These are phyloP conservation scores for Koerneria pararmatus DNA, from an alignment of 2,888 invertebrate species.

Conservation along the genomic window DNA sequence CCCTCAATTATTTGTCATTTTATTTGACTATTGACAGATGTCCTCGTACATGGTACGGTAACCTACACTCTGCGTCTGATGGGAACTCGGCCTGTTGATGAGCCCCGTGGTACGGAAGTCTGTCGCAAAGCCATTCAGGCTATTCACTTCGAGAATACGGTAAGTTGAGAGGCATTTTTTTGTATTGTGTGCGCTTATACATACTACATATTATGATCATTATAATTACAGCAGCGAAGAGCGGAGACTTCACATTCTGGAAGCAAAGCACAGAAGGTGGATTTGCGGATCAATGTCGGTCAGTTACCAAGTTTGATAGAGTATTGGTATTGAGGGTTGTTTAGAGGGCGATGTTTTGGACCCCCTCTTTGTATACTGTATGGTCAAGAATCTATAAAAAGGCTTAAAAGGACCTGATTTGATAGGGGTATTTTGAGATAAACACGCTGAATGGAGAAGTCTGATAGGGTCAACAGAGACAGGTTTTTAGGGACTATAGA, in stretches of 20 bases:
- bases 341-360: too few relatives aligned
- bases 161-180: constrained; percentile 6
- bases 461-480: too few relatives aligned
- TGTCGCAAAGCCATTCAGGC: constrained; percentile 95
- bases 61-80: constrained; percentile 96
- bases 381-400: too few relatives aligned
- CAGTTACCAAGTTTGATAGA: too few relatives aligned
- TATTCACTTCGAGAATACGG: constrained; percentile 63
- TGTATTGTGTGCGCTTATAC: neutral
- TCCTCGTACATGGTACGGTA: constrained; percentile 87
- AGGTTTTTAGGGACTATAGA: too few relatives aligned
- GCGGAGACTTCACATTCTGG: constrained; percentile 76
- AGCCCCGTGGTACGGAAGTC: constrained; percentile 94
- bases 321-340: too few relatives aligned
- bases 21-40: constrained; percentile 69
- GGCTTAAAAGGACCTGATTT: too few relatives aligned
- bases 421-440: too few relatives aligned
- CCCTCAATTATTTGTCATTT: too few relatives aligned
- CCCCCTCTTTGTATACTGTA: too few relatives aligned
- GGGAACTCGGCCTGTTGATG: constrained; percentile 88
- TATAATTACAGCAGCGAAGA: constrained; percentile 71
- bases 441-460: too few relatives aligned
- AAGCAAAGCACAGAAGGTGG: constrained; percentile 75
- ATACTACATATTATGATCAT: neutral
- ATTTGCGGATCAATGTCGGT: constrained; percentile 92